Evolutionary conservation across 92 coral and sea anemone genomes (phyloP), one percentile per base, ranked within the genome.

Genomic region (Heteractis magnifica): DNA sequence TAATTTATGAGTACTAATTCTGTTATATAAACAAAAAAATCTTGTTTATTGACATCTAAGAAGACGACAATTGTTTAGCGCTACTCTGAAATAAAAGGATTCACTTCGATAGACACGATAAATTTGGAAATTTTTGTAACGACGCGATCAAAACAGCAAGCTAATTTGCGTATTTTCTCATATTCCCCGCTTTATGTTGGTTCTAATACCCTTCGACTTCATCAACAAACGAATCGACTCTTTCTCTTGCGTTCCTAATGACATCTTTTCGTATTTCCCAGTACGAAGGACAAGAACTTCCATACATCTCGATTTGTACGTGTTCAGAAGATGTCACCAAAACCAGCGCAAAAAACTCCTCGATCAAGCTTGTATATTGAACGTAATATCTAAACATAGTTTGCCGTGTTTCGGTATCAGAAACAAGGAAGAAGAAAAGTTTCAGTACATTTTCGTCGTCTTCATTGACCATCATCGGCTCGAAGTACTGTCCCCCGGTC

Each of bases 401-500:
- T 20, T 90, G 73, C 15, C 92, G 77, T 44, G 97, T 89, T 87
- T 93, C 94, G 60, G 87, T 91, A 16, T 91, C 94, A n/a, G 90
- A 79, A 53, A 93, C 70, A 48, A 86, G 77, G 72, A 93, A 93
- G 90, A 93, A 93, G 77, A 80, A 91, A 34, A 93, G 84, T 77
- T 91, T 93, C 5, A 93, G 88, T 16, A 93, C 84, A 75, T 70
- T 91, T 15, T 93, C 97, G 75, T 93, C 97, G 73, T 93, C 94
- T 50, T 93, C 97, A 8, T 79, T 81, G 11, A 91, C 70, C 97
- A 93, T 91, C 49, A 89, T 94, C 4, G 97, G 97, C 48, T 89
- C 92, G 79, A 93, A 93, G 60, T 93, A 93, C 73, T 93, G 97
- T 3, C 94, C 93, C 6, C 92, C 97, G 1, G 94, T 89, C 6